Percentiles rank a stretch among this genome's conserved stretches.
These are phyloP conservation scores for Hafferia zeledoni DNA, from an alignment of 2,797 vertebrate species.

Conservation along the genomic window DNA sequence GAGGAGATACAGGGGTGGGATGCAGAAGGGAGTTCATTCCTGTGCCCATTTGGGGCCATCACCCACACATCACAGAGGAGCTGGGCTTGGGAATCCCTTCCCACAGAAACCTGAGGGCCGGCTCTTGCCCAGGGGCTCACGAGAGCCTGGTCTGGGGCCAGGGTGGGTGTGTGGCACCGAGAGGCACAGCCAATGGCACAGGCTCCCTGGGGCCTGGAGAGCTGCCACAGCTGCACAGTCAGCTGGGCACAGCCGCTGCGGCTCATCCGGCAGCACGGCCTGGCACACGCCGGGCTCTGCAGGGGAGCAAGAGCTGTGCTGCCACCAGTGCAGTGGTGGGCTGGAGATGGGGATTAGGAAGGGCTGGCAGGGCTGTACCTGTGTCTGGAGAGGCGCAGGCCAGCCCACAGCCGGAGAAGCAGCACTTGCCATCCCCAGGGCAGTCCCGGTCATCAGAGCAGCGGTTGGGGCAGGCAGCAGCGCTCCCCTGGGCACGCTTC, in stretches of 20 bases:
- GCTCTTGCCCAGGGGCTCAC: neutral
- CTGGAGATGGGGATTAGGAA: accelerated
- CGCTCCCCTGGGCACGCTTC: neutral
- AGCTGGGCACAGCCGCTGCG: accelerated
- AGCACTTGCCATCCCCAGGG: constrained; percentile 3
- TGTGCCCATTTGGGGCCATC: accelerated
- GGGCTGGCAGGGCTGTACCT: neutral
- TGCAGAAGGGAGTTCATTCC: neutral
- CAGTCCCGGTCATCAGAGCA: constrained; percentile 33
- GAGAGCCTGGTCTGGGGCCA: neutral
- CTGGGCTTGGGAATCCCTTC: neutral
- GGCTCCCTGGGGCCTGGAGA: neutral
- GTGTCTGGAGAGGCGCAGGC: neutral
- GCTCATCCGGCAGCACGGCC: accelerated
- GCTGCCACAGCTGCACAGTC: neutral
- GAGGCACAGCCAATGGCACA: accelerated
- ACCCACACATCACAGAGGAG: accelerated
- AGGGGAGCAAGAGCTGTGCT: neutral
- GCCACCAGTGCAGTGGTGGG: accelerated
- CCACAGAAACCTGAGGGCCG: neutral
- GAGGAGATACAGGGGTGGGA: neutral
- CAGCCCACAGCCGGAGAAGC: constrained; percentile 29
- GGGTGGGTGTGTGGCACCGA: accelerated
- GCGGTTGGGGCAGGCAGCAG: neutral
- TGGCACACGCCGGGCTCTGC: neutral